Evolutionary conservation across 2,888 invertebrate genomes (phyloP), one percentile per base, ranked within the genome.

Genomic region (Bembecia ichneumoniformis): DNA sequence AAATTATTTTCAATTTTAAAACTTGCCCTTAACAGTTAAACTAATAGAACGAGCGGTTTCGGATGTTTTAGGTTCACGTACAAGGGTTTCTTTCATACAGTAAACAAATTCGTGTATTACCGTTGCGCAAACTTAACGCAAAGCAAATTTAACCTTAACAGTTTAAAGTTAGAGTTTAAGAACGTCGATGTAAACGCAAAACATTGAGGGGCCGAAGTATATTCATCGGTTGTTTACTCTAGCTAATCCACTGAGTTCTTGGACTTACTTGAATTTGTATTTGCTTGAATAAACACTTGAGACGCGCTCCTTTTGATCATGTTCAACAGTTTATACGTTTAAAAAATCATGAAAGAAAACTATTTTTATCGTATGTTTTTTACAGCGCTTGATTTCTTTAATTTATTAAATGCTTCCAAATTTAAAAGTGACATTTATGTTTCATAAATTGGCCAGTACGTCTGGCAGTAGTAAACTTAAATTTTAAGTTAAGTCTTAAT

Each of bases 1-100:
- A 28, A 28, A 28, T 9, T 9, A 28, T 28, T 28, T 28, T 7
- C 9, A 7, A 7, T 28, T 28, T 28, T 2, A 2, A 28, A 28
- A 28, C 28, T 35, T 44, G 47, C 55, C 63, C 69, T 72, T 67
- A 70, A 68, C 67, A 1, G 28, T 28, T 28, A 68, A 72, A 73
- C 63, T 69, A 77, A 65, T 67, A 46, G 34, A 4, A 45, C 43
- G 51, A 76, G 77, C 77, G 71, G 66, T 69, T 67, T 78, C 71
- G 74, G 74, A 79, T 75, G 76, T 77, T 75, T 77, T 74, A 64
- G 66, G 74, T 77, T 77, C 79, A 73, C 68, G 69, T 66, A 77
- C 74, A 77, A 78, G 71, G 66, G 71, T 68, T 64, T 64, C 71
- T 73, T 75, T 76, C 72, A 77, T 76, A 72, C 53, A 35, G 11